Evolutionary conservation across 2,113 vertebrate genomes (phyloP), one percentile per base, ranked within the genome.

Genomic region (Strix aluco): DNA sequence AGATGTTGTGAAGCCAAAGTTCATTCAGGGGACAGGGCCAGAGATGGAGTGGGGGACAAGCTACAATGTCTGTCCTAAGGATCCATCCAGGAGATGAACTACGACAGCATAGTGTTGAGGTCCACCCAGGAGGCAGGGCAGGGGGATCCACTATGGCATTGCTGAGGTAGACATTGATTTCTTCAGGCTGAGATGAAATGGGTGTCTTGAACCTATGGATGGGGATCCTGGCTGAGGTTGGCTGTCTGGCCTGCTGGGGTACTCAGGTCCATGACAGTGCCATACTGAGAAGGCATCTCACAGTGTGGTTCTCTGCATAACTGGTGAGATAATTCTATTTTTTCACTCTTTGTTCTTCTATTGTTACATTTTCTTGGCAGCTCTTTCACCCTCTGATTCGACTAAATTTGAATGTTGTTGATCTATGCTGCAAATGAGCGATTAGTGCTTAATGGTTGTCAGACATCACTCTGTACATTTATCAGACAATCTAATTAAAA

Each of bases 401-500:
- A 75, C 38, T 94, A 71, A 80, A 86, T 95, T 86, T 96, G 51
- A 89, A 86, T 84, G 59, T 83, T 92, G 82, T 91, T 96, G 63
- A 91, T 92, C 86, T 66, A 36, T 49, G 36, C 63, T 86, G 89
- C 71, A 94, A 84, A 95, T 73, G 90, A 92, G 59, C 13, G 8
- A 92, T 89, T 86, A 97, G 86, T 65, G 47, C 67, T 83, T 92
- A 95, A 92, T 40, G 83, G 46, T 46, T 94, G 86, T 91, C 84
- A 96, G 86, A 86, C 72, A 91, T 85, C 72, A 36, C 72, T 94
- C 63, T 91, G 32, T 91, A 73, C 80, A 40, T 94, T 94, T 91
- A 92, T 92, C 83, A 83, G 82, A 63, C 49, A 81, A 83, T 88
- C 63, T 95, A 79, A 92, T 84, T 92, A 83, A 91, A 95, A 94